Evolutionary conservation across 2,113 vertebrate species (phyloP).

Genomic region (Loxodonta africana): DNA sequence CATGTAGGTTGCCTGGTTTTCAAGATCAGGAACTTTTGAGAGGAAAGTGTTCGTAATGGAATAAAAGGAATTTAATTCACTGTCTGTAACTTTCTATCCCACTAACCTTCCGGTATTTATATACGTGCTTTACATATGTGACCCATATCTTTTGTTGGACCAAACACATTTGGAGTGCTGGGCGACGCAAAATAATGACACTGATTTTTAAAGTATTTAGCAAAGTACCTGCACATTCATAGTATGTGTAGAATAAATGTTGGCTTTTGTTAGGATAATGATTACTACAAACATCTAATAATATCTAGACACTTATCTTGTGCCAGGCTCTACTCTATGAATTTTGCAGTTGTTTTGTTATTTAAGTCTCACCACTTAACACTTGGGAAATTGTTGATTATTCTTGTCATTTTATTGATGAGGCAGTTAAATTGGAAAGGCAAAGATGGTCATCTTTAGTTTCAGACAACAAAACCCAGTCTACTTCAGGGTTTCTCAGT

Average conservation of each 20-base stretch:
- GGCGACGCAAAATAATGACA: not conserved
- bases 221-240: not conserved
- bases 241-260: not conserved
- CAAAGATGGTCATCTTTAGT: not conserved
- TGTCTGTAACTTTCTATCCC: conserved; percentile 57
- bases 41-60: conserved; percentile 71
- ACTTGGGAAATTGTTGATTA: not conserved
- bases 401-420: not conserved
- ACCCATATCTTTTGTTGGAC: not conserved
- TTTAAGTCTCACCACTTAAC: not conserved
- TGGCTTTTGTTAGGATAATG: not conserved
- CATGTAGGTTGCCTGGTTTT: conserved; percentile 62
- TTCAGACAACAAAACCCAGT: not conserved
- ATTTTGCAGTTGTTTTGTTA: not conserved
- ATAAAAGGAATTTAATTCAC: conserved; percentile 71
- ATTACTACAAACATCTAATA: conserved; percentile 8
- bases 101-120: conserved; percentile 25
- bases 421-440: not conserved
- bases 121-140: not conserved
- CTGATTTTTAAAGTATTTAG: conserved; percentile 6
- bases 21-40: conserved; percentile 60
- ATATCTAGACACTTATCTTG: not conserved
- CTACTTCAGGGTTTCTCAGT: not conserved
- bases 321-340: not conserved
- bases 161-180: not conserved